Evolutionary conservation across 1,140 invertebrate genomes (phyloP).

Genomic region (Drosophila mojavensis): DNA sequence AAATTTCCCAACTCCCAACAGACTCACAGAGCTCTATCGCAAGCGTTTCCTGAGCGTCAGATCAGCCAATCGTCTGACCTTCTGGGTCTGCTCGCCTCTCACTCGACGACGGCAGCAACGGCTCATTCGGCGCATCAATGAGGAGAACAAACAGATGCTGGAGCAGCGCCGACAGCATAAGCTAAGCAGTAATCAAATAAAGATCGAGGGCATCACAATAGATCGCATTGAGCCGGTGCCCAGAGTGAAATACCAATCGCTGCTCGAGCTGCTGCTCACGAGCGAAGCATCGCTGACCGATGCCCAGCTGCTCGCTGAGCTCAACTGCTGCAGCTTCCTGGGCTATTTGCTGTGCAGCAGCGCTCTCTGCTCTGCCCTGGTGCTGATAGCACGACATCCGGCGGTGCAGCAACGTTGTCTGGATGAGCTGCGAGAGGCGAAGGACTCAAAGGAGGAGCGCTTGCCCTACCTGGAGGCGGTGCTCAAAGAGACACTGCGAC

Average conservation of each 20-base stretch:
- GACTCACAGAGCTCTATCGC: slow-evolving; percentile 54
- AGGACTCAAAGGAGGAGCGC: not conserved
- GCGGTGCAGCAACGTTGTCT: slow-evolving; percentile 53
- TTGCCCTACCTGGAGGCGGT: slow-evolving; percentile 55
- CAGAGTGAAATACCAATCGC: slow-evolving; percentile 25
- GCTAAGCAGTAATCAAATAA: not conserved
- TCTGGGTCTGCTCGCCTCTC: slow-evolving; percentile 47
- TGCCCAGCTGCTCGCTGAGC: slow-evolving; percentile 43
- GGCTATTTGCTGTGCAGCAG: slow-evolving; percentile 59
- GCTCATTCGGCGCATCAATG: slow-evolving; percentile 51
- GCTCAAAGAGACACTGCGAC: slow-evolving; percentile 45
- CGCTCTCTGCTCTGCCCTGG: slow-evolving; percentile 50
- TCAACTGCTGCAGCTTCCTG: slow-evolving; percentile 62
- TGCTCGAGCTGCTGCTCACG: slow-evolving; percentile 42
- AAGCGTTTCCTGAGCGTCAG: slow-evolving; percentile 55
- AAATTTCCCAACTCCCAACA: not conserved
- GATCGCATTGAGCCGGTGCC: slow-evolving; percentile 5
- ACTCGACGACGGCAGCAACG: slow-evolving; percentile 40
- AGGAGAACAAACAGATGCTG: slow-evolving; percentile 41
- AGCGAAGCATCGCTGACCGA: slow-evolving; percentile 7
- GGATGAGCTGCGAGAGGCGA: slow-evolving; percentile 37
- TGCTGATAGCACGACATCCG: slow-evolving; percentile 61
- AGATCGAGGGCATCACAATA: slow-evolving; percentile 4
- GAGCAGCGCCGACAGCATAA: slow-evolving; percentile 1
- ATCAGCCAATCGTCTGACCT: slow-evolving; percentile 60